Base-by-base conservation (phyloP, 2,113 vertebrate species). In the Microcebus tavaratra region DNA sequence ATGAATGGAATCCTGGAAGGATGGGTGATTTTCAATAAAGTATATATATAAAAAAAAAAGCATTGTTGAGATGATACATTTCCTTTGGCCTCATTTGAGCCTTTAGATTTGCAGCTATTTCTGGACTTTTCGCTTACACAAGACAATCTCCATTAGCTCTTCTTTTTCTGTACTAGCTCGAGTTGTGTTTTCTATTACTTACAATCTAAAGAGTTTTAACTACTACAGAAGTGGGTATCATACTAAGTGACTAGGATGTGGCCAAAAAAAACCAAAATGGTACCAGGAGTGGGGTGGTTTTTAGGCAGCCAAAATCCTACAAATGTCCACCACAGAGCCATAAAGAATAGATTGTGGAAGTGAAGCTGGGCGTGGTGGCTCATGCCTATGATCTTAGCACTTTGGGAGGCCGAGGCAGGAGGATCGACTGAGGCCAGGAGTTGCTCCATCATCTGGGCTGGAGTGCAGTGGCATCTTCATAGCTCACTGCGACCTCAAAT, bases 1-100 rank as follows among this genome's bases (percentile, higher is more conserved):
- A 88, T 95, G 82, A 76, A 86, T 96, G 75, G 68, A 90, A 91
- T 95, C 73, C 90, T 95, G 90, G 90, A 92, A 95, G 21, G 83
- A 96, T 89, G 18, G 90, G 88, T 88, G 34, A 80, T 76, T 90
- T 83, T 79, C 78, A 90, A 90, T 92, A 94, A 96, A 97, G 95
- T 88, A 90, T 90, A 94, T 42, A 42, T 42, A 5, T 42, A 70
- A 92, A 85, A n/a, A 86, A 94, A 82, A 95, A 95, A 84, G 15
- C 29, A 73, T n/a, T 70, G 63, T 88, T 94, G 86, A 94, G 93
- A 92, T 91, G 53, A 96, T 76, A 61, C 31, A 85, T 91, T 93
- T 94, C 39, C 61, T 48, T 81, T 76, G 81, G 70, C 48, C 85
- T 75, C 59, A 45, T 78, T 63, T 72, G 79, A 53, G 89, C 18